Evolutionary conservation across 2,888 invertebrate genomes (phyloP).

Genomic region (Alsophila aescularia): DNA sequence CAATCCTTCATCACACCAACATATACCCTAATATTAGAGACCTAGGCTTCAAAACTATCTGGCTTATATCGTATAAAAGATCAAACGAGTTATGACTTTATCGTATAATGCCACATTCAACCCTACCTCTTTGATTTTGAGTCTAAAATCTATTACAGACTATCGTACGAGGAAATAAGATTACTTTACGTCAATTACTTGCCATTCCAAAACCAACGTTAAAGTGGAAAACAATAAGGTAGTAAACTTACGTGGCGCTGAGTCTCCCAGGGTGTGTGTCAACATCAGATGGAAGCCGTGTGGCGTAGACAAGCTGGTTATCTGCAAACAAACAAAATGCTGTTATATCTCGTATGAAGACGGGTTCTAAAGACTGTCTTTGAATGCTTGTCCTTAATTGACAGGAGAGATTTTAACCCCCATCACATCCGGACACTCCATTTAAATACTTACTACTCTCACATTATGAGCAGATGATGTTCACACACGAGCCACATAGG

Average conservation of each 20-base stretch:
- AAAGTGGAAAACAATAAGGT: slow-evolving; percentile 30
- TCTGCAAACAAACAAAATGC: slow-evolving; percentile 65
- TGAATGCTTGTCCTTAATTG: slow-evolving; percentile 12
- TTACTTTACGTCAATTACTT: too few species aligned
- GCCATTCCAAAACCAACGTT: slow-evolving; percentile 34
- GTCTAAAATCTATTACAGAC: too few species aligned
- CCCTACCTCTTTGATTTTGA: too few species aligned
- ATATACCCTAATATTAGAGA: slow-evolving; percentile 21
- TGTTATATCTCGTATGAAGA: slow-evolving; percentile 20
- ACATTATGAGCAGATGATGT: too few species aligned
- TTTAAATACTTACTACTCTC: too few species aligned
- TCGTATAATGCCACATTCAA: too few species aligned
- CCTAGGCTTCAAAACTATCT: slow-evolving; percentile 12
- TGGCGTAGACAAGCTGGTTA: slow-evolving; percentile 60
- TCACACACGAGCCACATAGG: too few species aligned
- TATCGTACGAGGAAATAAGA: too few species aligned
- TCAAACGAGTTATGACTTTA: too few species aligned
- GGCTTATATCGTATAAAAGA: slow-evolving; percentile 7
- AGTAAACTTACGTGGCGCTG: slow-evolving; percentile 52
- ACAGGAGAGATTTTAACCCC: neutral
- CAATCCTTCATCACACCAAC: slow-evolving; percentile 25
- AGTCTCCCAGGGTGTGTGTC: slow-evolving; percentile 41
- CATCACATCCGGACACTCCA: neutral
- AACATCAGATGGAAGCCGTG: slow-evolving; percentile 55
- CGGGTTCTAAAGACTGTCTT: too few species aligned